Evolutionary conservation across 2,113 vertebrate genomes (phyloP), one percentile per base, ranked within the genome.

Genomic region (Phoxinus phoxinus): DNA sequence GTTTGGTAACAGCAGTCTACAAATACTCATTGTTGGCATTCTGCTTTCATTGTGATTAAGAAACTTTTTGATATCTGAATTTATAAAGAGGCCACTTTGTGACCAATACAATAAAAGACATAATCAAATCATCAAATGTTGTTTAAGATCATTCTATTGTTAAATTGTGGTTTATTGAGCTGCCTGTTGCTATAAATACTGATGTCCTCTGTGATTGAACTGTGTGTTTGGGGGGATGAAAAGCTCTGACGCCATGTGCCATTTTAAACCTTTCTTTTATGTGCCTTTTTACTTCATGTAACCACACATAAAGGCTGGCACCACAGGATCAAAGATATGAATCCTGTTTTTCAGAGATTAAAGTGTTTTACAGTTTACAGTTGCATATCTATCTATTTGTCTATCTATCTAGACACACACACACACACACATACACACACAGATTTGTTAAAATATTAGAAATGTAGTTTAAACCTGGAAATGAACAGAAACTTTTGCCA

Each of bases 191-290:
- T 72, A 81, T 80, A 86, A 81, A 81, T 81, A 74, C 27, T 25
- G 6, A 27, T 30, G 48, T 71, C 58, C 58, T 32, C 17, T 10
- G 19, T 35, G 58, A 69, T 59, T 56, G 63, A 77, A 77, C 13
- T 27, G 21, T 32, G 12, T 80, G 30, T 82, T 30, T 17, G 48
- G 51, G 53, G 63, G 5, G 48, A 77, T 51, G 46, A 35, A 79
- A 85, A 81, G 61, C 78, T 79, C 71, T 58, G 32, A 58, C 56
- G 23, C 61, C n/a, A 56, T 69, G 69, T 58, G 27, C 51, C 63
- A 51, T 77, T 84, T 58, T 74, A 81, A 88, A 76, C 30, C 44
- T 61, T 48, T 27, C 86, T 78, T 86, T 88, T 59, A 85, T 86
- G 82, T 88, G 41, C 27, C 51, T 53, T 73, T 80, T 85, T 78